These are phyloP conservation scores for Phania funesta DNA, from an alignment of 2,888 invertebrate species.

Conservation along the genomic window DNA sequence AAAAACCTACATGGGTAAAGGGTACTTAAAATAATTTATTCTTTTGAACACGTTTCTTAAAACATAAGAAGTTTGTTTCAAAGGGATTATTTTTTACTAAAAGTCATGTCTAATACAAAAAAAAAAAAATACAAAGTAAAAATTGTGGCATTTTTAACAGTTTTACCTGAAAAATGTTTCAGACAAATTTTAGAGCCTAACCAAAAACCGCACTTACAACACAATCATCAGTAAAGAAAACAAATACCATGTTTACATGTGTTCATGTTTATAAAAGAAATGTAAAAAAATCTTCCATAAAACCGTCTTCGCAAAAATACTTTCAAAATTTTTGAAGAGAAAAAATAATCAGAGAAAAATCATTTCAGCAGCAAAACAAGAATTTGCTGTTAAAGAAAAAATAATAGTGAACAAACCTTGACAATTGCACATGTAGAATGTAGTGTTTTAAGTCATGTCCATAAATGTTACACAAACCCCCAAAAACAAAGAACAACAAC, in stretches of 20 bases:
- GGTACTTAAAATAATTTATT: no score
- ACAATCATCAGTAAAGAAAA: background rate
- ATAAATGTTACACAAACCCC: constrained; percentile 32
- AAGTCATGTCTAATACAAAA: no score
- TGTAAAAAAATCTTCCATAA: constrained; percentile 15
- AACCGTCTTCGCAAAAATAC: constrained; percentile 7
- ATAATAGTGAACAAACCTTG: background rate
- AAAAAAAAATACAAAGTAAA: background rate
- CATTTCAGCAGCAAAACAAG: constrained; percentile 35
- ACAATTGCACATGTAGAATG: constrained; percentile 29
- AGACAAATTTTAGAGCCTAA: background rate
- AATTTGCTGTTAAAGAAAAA: background rate
- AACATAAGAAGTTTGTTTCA: no score
- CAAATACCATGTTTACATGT: constrained; percentile 2
- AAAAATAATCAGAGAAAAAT: background rate
- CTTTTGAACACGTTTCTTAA: no score
- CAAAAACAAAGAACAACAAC: background rate
- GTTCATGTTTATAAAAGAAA: constrained; percentile 24
- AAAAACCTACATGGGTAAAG: no score
- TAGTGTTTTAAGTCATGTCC: constrained; percentile 37
- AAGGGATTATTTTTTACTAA: no score
- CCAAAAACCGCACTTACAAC: background rate
- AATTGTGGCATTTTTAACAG: no score
- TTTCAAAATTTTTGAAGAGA: background rate
- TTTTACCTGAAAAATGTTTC: background rate